Conservation (phyloP, 2,888 invertebrate genomes). For the Eupithecia subumbrata region DNA sequence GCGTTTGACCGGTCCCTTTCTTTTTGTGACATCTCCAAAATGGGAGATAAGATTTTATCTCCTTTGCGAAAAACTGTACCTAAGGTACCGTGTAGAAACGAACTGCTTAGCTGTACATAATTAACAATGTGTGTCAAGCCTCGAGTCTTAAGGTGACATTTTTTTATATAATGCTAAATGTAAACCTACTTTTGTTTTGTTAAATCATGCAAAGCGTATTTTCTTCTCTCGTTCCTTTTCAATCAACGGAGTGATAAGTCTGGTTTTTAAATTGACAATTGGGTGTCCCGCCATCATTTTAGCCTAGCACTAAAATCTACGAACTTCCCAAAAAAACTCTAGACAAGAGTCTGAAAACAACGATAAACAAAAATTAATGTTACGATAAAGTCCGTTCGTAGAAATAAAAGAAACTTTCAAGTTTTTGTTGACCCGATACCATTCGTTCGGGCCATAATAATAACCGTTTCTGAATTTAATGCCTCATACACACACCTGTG, state of each 20-base stretch:
- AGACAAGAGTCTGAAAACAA: background rate
- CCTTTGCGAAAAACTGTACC: no score
- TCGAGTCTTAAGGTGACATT: no score
- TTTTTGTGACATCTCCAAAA: background rate
- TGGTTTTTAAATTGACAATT: background rate
- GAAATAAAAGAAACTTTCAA: constrained; percentile 28
- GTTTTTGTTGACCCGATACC: constrained; percentile 26
- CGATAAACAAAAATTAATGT: background rate
- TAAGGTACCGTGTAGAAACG: no score
- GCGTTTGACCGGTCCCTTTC: background rate
- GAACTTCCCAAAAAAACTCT: background rate
- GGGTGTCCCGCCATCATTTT: background rate
- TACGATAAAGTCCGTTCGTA: constrained; percentile 25
- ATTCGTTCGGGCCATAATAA: constrained; percentile 35
- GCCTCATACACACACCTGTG: constrained; percentile 40
- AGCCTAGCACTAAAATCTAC: background rate
- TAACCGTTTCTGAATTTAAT: constrained; percentile 42
- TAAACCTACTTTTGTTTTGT: no score
- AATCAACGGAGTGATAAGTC: background rate
- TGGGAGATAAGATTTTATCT: background rate
- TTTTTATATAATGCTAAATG: no score
- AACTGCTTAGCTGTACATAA: no score
- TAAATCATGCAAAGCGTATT: background rate
- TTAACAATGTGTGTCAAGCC: no score
- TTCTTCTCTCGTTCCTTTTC: background rate